These are phyloP conservation scores for Micrasema longulum DNA, from an alignment of 1,140 invertebrate genomes.

Conservation along the genomic window DNA sequence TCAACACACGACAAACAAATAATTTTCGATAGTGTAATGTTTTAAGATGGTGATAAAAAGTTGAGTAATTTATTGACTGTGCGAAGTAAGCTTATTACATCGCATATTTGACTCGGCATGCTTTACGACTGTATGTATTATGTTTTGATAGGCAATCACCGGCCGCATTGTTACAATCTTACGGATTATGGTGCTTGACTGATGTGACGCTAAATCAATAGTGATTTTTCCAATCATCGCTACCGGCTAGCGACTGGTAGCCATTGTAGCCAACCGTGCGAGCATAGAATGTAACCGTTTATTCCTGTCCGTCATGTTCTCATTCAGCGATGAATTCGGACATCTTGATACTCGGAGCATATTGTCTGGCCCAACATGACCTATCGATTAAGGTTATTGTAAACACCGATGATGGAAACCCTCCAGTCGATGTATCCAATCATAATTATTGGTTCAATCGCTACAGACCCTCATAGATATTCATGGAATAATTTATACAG, in stretches of 20 bases:
- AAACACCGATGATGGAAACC: conserved; percentile 38
- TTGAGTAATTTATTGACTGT: not conserved
- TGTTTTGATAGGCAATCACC: conserved; percentile 9
- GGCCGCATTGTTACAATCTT: conserved; percentile 31
- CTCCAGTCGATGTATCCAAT: conserved; percentile 49
- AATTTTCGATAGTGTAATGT: no score
- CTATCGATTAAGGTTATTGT: conserved; percentile 44
- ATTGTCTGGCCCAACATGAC: conserved; percentile 31
- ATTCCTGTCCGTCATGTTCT: conserved; percentile 15
- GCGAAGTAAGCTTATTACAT: not conserved
- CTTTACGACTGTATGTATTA: not conserved
- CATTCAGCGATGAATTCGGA: conserved; percentile 3
- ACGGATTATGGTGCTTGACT: conserved; percentile 34
- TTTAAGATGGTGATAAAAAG: conserved; percentile 21
- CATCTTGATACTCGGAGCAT: conserved; percentile 29
- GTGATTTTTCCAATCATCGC: conserved; percentile 41
- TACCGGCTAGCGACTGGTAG: conserved; percentile 36
- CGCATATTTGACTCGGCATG: not conserved
- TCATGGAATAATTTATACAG: conserved; percentile 53
- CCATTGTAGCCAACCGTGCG: conserved; percentile 1
- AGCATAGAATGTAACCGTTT: not conserved
- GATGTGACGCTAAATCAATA: conserved; percentile 46
- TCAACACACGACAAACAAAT: no score
- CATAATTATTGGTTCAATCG: conserved; percentile 54
- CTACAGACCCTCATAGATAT: conserved; percentile 51